A percentile compares a stretch with the other conserved stretches of the same genome.
phyloP scores from a whole-genome alignment of 2,113 vertebrate genomes.

The Chloroceryle aenea region DNA sequence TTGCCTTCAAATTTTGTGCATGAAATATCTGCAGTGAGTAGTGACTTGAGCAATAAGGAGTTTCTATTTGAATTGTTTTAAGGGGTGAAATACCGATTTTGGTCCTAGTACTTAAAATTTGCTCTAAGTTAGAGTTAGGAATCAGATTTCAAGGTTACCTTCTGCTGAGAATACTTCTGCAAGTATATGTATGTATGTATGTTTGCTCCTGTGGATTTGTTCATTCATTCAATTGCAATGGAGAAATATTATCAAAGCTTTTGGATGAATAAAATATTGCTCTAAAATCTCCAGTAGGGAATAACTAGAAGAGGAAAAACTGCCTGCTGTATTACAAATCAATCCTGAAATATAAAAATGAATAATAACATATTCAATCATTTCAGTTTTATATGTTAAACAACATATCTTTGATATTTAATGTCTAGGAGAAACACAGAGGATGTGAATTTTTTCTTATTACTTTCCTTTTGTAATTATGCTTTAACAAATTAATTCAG shows the following conservation, averaged over 20 bases:
- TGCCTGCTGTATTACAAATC: background rate
- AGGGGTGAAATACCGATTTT: background rate
- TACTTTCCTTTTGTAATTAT: background rate
- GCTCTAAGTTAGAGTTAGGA: background rate
- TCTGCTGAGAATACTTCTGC: background rate
- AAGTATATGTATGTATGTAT: background rate
- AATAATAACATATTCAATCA: background rate
- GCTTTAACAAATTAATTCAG: background rate
- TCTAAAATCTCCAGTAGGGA: background rate
- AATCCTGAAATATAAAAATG: background rate
- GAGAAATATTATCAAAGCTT: conserved; percentile 20
- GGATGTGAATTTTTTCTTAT: background rate
- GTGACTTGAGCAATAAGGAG: background rate
- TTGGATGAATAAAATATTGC: background rate
- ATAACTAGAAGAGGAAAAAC: background rate
- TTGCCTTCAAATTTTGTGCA: background rate
- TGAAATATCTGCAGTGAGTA: background rate
- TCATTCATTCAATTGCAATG: background rate
- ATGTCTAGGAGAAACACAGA: background rate
- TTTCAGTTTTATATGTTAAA: background rate
- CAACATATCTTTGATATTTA: background rate
- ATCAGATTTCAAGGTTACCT: background rate
- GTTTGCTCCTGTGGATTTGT: background rate
- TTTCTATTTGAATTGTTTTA: background rate
- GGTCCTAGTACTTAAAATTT: background rate